Evolutionary conservation across 2,113 vertebrate genomes (phyloP).

Genomic region (Oxyura jamaicensis): DNA sequence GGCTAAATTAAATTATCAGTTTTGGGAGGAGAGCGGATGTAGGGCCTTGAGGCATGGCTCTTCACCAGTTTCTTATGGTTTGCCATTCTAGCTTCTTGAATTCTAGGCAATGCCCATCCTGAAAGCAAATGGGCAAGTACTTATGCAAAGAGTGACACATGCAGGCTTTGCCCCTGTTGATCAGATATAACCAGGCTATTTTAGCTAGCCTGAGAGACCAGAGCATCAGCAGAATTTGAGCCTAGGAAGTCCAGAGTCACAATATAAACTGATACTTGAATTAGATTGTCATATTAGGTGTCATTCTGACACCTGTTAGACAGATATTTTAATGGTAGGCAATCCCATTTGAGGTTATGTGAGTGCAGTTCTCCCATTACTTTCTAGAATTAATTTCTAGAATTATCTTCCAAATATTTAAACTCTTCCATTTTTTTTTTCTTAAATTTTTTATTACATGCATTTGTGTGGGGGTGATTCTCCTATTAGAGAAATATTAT

Average conservation of each 20-base stretch:
- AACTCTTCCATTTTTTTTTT: background rate
- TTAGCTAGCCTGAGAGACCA: background rate
- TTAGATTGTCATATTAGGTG: background rate
- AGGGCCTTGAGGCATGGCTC: background rate
- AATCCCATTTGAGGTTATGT: background rate
- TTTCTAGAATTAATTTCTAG: background rate
- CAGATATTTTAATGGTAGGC: background rate
- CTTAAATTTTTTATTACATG: background rate
- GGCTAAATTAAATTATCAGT: background rate
- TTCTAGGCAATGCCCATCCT: background rate
- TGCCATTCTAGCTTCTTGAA: background rate
- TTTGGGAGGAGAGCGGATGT: background rate
- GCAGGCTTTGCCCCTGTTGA: background rate
- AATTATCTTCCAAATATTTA: background rate
- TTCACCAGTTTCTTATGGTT: background rate
- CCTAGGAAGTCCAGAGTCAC: background rate
- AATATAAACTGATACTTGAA: background rate
- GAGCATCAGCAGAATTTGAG: background rate
- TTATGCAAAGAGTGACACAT: background rate
- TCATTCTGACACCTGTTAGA: background rate
- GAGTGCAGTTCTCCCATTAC: background rate
- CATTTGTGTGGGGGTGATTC: background rate
- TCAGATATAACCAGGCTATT: background rate
- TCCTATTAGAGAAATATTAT: background rate
- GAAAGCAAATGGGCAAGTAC: background rate